These are phyloP conservation scores for Calyptomena viridis DNA, from an alignment of 2,113 vertebrate genomes.

Conservation along the genomic window DNA sequence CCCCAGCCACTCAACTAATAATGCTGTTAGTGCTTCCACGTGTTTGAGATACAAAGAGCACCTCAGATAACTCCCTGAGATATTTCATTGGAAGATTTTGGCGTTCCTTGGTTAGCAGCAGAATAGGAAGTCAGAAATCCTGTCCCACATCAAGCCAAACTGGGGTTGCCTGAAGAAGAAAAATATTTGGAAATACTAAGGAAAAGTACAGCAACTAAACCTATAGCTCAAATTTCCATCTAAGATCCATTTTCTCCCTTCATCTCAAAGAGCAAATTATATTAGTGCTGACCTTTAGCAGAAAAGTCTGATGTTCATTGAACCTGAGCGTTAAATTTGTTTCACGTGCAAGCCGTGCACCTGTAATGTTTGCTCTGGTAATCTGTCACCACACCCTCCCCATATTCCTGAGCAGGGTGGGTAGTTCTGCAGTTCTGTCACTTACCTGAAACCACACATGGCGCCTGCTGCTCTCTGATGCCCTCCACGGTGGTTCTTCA, in stretches of 20 bases:
- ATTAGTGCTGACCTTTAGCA: background rate
- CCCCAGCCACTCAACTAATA: background rate
- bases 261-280: background rate
- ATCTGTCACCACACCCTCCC: rapidly evolving
- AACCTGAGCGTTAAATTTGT: background rate
- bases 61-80: background rate
- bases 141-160: background rate
- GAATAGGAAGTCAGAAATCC: background rate
- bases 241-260: background rate
- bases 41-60: background rate
- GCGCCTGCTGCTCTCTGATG: background rate
- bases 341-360: background rate
- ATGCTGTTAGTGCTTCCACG: background rate
- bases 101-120: background rate
- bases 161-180: background rate
- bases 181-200: background rate
- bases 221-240: background rate
- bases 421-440: background rate
- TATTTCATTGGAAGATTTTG: background rate
- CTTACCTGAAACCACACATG: background rate
- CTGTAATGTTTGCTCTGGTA: background rate
- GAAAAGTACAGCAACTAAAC: background rate
- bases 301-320: background rate
- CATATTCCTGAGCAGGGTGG: background rate
- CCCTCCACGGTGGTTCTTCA: background rate